Base-by-base conservation (phyloP, 2,888 invertebrate genomes). In the Tipula helvola region DNA sequence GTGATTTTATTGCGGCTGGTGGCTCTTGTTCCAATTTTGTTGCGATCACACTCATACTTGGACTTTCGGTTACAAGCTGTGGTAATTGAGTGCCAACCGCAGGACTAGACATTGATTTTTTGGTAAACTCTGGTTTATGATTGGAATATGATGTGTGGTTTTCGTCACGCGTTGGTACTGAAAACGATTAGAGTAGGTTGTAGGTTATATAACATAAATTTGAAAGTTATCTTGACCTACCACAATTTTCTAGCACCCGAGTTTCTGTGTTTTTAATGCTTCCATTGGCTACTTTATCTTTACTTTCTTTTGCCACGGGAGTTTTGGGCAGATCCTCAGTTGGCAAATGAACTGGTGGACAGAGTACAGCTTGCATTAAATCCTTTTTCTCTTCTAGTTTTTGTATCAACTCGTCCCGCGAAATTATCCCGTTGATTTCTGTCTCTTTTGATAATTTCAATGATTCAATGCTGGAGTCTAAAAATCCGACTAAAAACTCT, bases 401-500 rank as follows among this genome's bases (percentile, higher is more conserved):
- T 87, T 92, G 90, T 87, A 96, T 89, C 44, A 95, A 90, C 88
- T 96, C 96, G 88, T 95, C 90, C 88, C 91, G 91, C 47, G 90
- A 90, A 89, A 91, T 92, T 57, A 91, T 91, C 39, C 92, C 91
- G 89, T 91, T 91, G 87, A 91, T 91, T 88, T 91, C 91, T 1
- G 88, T 89, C 18, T 91, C 91, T 87, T 90, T 89, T 16, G 89
- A 90, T 91, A 93, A 91, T 89, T 93, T 88, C 93, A 91, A 89
- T 90, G 93, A 89, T 92, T 93, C 88, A 89, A 96, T 93, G 88
- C 95, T 95, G 88, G 94, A 95, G 88, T 95, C 95, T 47, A 96
- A 90, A 90, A 96, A 96, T 88, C 94, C 93, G 84, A 95, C 92
- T 90, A 95, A 93, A 90, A 95, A 95, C 89, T 95, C 94, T 16